Percentiles rank a stretch among this genome's conserved stretches.
These are phyloP conservation scores for Lepidurus arcticus DNA, from an alignment of 1,140 invertebrate genomes.

Conservation along the genomic window DNA sequence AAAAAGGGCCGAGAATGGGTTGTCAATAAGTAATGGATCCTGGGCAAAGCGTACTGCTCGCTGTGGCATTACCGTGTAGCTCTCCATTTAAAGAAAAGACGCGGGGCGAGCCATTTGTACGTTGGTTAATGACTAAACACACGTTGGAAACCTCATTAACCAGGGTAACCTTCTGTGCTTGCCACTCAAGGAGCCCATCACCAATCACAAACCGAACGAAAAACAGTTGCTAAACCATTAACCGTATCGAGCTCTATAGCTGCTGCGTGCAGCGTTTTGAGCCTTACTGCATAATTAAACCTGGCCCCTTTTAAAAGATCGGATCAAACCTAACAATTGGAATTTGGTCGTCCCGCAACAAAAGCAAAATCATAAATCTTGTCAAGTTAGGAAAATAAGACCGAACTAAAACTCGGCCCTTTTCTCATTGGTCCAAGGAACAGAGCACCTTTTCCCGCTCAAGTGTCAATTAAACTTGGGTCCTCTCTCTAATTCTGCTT, in stretches of 20 bases:
- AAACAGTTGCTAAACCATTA: constrained; percentile 19
- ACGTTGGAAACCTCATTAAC: constrained; percentile 21
- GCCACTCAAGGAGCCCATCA: constrained; percentile 20
- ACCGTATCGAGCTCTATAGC: not conserved
- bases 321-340: constrained; percentile 10
- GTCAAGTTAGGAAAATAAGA: constrained; percentile 4
- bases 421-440: not conserved
- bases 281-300: not conserved
- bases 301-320: not conserved
- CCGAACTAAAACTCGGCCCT: not conserved
- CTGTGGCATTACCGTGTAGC: not conserved
- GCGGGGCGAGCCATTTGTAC: not conserved
- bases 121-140: constrained; percentile 15
- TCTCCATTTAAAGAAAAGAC: constrained; percentile 19
- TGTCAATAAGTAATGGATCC: constrained; percentile 11
- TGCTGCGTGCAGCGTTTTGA: not conserved
- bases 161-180: constrained; percentile 4
- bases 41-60: not conserved
- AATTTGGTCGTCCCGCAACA: not conserved
- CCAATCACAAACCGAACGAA: constrained; percentile 14
- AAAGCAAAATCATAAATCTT: not conserved
- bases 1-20: not conserved
- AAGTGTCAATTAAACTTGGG: not conserved
- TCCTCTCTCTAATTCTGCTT: not conserved
- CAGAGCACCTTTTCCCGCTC: not conserved